Evolutionary conservation across 2,888 invertebrate genomes (phyloP), one percentile per base, ranked within the genome.

Genomic region (Unio delphinus): DNA sequence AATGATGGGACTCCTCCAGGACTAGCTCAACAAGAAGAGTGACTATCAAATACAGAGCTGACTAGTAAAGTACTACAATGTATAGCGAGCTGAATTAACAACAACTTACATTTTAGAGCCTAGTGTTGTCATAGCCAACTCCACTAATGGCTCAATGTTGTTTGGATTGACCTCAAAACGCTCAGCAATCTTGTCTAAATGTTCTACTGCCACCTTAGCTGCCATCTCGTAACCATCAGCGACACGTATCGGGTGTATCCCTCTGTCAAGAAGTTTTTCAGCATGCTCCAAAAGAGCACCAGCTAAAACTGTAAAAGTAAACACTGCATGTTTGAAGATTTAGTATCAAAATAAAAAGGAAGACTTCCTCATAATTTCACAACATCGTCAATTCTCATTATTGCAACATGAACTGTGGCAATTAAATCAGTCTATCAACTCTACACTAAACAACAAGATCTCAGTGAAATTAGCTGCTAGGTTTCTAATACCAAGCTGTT

Each of bases 181-280:
- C 81, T 98, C 95, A 45, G 96, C 95, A 87, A 99, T 95, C 64
- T 93, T 92, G 76, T 98, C 96, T 76, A 99, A 91, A 88, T 97
- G 95, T 58, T 94, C 92, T 0, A 95, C 93, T 0, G 98, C 97
- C 69, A 94, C 93, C 78, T 96, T 95, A 1, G 98, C 97, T 0
- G 99, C 99, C 90, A 98, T 91, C 90, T 99, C 99, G 88, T 96
- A 99, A 63, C 99, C 99, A 91, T 99, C 99, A 8, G 99, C 98
- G 82, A 99, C 97, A 83, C 99, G 94, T 84, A 99, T 98, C 0
- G 99, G 99, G 90, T 99, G 99, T 88, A 99, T 98, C 60, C 99
- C 99, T 85, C 96, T 95, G 91, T 99, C 98, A 6, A 99, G 90
- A 18, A 99, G 91, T 76, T 93, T 92, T 82, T 97, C 96, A 0